These are phyloP conservation scores for Diachasmimorpha longicaudata DNA, from an alignment of 1,140 invertebrate species.

Conservation along the genomic window DNA sequence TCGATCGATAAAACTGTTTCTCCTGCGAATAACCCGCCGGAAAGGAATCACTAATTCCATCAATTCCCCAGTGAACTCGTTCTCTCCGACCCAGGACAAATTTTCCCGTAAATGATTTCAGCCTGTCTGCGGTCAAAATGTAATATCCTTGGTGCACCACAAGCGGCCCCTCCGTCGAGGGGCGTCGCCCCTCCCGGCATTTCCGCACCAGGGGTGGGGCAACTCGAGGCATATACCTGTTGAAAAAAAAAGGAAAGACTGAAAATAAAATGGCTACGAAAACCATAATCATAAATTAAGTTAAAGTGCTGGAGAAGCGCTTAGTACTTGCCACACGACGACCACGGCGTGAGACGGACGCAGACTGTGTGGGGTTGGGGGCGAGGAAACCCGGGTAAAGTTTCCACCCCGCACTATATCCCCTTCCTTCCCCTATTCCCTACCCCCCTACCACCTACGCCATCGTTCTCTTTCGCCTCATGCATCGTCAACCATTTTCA, in stretches of 20 bases:
- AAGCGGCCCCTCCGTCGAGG: neutral
- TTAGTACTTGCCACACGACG: conserved; percentile 35
- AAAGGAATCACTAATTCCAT: neutral
- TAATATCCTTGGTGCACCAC: neutral
- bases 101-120: neutral
- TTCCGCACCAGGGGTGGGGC: neutral
- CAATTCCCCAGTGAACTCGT: neutral
- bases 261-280: conserved; percentile 22
- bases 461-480: neutral
- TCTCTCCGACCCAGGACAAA: neutral
- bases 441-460: too few species aligned
- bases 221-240: conserved; percentile 13
- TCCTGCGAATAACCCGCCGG: too few species aligned
- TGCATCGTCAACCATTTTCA: neutral
- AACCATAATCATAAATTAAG: conserved; percentile 56
- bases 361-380: conserved; percentile 28
- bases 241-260: conserved; percentile 27
- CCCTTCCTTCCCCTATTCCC: neutral
- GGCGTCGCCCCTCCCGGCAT: neutral
- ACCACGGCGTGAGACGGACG: conserved; percentile 14
- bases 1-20: too few species aligned
- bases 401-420: conserved; percentile 18
- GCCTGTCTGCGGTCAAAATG: neutral
- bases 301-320: conserved; percentile 51
- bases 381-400: conserved; percentile 31